These are phyloP conservation scores for Schizaphis graminum DNA, from an alignment of 2,888 invertebrate genomes.

Conservation along the genomic window DNA sequence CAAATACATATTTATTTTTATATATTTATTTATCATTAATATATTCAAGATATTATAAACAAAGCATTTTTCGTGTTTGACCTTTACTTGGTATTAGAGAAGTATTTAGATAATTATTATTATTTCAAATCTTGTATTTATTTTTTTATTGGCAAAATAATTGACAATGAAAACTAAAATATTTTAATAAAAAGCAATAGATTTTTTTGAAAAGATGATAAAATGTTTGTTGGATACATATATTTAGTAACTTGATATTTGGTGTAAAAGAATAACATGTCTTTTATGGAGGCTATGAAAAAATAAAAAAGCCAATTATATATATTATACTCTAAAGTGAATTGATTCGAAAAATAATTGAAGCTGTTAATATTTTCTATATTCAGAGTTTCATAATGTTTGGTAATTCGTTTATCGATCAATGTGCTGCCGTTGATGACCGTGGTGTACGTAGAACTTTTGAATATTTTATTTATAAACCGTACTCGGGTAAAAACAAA, in stretches of 20 bases:
- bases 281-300: not conserved
- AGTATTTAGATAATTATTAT: too few relatives aligned
- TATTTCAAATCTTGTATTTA: too few relatives aligned
- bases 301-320: not conserved
- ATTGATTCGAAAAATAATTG: not conserved
- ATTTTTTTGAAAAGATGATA: not conserved
- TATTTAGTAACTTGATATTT: not conserved
- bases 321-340: not conserved
- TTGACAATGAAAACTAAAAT: not conserved
- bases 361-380: not conserved
- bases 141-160: not conserved
- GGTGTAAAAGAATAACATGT: not conserved
- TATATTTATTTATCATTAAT: too few relatives aligned
- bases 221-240: too few relatives aligned
- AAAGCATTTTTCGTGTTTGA: too few relatives aligned
- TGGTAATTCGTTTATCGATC: not conserved
- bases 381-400: not conserved
- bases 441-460: not conserved
- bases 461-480: conserved; percentile 16
- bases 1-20: too few relatives aligned
- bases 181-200: not conserved
- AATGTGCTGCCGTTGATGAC: not conserved
- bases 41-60: too few relatives aligned
- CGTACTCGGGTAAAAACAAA: not conserved
- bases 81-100: too few relatives aligned